Evolutionary conservation across 2,113 vertebrate genomes (phyloP), one percentile per base, ranked within the genome.

Genomic region (Muscicapa adusta): DNA sequence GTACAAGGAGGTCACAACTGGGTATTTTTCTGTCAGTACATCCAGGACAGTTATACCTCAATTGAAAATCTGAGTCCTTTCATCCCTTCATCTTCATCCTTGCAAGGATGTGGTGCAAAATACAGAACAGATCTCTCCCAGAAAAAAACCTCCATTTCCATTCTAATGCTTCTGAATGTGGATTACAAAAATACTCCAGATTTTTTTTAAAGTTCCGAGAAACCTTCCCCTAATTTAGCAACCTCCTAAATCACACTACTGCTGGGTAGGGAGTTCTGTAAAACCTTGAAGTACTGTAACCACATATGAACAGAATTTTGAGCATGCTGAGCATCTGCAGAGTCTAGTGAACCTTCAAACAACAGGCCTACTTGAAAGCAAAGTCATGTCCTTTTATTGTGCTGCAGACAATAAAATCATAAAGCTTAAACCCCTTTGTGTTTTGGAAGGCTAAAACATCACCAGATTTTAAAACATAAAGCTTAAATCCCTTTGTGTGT

Each of bases 351-450:
- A 91, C 83, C 94, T 92, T 96, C 96, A 95, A 96, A 96, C 77
- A 94, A 91, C 79, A 90, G 79, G 22, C 92, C 51, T 38, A 63
- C 92, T 60, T 92, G 95, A 95, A 95, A 96, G 95, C 91, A 86
- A 95, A 94, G 88, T 96, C 96, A 86, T 81, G 88, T 93, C 91
- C 84, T 95, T 96, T 88, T 86, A 92, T 48, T 92, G 88, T 96
- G 95, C 88, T 63, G 56, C 8, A 93, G 85, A 95, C 94, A 92
- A 96, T 88, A 91, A 96, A 96, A 96, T 94, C 91, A 95, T 96
- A 95, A 95, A 92, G 95, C 92, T 77, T 71, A 92, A 85, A 83
- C 26, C 79, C 90, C 60, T 93, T 83, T 95, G 88, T 95, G 75
- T 90, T 93, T 73, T 76, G 67, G 75, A 93, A 92, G 29, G 75